Base-by-base conservation (phyloP, 2,797 vertebrate species). In the Notolabrus celidotus region DNA sequence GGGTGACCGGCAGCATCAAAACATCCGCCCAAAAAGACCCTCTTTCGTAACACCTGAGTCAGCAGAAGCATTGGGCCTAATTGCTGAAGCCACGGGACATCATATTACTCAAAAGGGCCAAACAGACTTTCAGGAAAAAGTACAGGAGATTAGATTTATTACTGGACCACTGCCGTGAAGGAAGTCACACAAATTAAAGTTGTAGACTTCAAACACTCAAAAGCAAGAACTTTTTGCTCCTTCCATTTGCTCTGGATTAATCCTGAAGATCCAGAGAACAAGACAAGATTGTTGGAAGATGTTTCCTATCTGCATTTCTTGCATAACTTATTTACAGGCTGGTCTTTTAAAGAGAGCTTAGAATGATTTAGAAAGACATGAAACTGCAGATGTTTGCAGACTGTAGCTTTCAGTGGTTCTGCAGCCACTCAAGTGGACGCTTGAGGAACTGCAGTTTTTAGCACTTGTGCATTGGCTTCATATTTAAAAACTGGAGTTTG, bases 11-110 rank as follows among this genome's bases (percentile, higher is more conserved):
- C 52, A 49, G 78, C 77, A 65, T 70, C 57, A 58, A 71, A 77
- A 83, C 69, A 74, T 77, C 61, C 69, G n/a, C 53, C 47, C 52
- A 20, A 22, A 51, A 71, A 41, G 70, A 41, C 67, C 23, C 34
- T 67, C 50, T 82, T 87, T 74, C 55, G 53, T 81, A 85, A 86
- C 41, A 61, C 55, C 54, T 67, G 29, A 79, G 69, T 82, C 58
- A 69, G 51, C 55, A 50, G 67, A 67, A 53, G 67, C 25, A 65
- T 10, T 47, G 68, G 66, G 52, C 67, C 52, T 61, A 53, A 20
- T 19, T 68, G 55, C 49, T 36, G 36, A 54, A 83, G 60, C 78
- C 46, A 55, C 64, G 39, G 75, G 69, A 71, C 59, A 27, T 51
- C 10, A 4, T 14, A 63, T 61, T 36, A 45, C n/a, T 73, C 63